Evolutionary conservation across 2,113 vertebrate species (phyloP).

Genomic region (Syngnathus scovelli): DNA sequence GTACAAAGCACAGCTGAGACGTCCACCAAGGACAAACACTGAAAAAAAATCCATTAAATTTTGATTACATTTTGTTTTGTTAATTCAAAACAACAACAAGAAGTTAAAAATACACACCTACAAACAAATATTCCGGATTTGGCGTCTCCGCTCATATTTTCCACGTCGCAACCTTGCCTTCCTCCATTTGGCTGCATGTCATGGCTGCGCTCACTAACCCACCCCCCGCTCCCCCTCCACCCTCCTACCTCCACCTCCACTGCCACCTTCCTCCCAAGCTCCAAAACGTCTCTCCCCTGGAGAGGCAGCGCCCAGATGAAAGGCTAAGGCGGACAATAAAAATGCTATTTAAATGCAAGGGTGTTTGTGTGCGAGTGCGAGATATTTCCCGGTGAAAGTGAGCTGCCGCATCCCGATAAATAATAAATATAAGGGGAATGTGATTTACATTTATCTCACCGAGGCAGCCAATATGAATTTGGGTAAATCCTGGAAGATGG

Average conservation of each 20-base stretch:
- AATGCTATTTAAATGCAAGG: constrained; percentile 79
- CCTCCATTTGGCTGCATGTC: constrained; percentile 62
- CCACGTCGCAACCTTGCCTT: constrained; percentile 59
- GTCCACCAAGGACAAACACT: background rate
- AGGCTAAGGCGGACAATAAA: constrained; percentile 75
- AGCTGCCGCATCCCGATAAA: constrained; percentile 76
- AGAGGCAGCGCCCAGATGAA: constrained; percentile 75
- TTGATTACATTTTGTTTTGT: background rate
- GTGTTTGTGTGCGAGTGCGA: constrained; percentile 75
- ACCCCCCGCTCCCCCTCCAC: constrained; percentile 24
- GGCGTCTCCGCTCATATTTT: constrained; percentile 61
- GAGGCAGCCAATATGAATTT: constrained; percentile 85
- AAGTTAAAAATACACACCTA: no score
- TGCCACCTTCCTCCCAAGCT: constrained; percentile 52
- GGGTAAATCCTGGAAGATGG: constrained; percentile 81
- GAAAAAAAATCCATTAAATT: background rate
- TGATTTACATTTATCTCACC: constrained; percentile 81
- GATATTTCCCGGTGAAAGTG: constrained; percentile 75
- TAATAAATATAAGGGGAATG: constrained; percentile 77
- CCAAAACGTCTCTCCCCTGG: constrained; percentile 66
- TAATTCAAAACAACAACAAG: background rate
- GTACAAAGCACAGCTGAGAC: background rate
- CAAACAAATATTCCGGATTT: constrained; percentile 55
- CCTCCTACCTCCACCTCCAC: constrained; percentile 14
- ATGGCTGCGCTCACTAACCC: constrained; percentile 54